Conservation (phyloP, 2,888 invertebrate species). For the Pammene fasciana region DNA sequence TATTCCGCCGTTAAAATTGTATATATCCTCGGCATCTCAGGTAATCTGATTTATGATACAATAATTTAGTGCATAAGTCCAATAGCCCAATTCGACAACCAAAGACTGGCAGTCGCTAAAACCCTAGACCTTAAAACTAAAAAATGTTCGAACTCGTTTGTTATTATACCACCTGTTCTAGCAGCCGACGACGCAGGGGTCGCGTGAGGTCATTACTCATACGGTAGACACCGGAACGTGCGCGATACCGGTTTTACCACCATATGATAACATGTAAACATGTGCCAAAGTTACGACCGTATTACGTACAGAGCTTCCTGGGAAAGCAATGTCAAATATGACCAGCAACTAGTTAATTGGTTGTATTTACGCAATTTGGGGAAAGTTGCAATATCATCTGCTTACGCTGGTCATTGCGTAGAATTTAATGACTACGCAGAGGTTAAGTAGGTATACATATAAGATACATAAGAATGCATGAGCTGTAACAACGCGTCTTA, state of each 20-base stretch:
- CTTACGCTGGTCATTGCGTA: slow-evolving; percentile 38
- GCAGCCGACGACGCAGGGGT: slow-evolving; percentile 56
- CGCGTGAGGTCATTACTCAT: slow-evolving; percentile 72
- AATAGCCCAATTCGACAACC: no score
- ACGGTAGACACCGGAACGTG: slow-evolving; percentile 53
- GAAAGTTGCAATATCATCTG: slow-evolving; percentile 61
- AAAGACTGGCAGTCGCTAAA: neutral
- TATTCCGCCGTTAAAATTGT: no score
- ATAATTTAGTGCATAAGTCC: no score
- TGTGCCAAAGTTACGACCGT: slow-evolving; percentile 52
- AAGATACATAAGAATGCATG: slow-evolving; percentile 25
- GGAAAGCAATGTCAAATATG: slow-evolving; percentile 57
- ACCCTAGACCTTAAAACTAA: slow-evolving; percentile 26
- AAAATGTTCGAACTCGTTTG: slow-evolving; percentile 51
- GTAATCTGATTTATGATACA: no score
- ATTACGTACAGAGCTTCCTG: slow-evolving; percentile 59
- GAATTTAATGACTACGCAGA: slow-evolving; percentile 36
- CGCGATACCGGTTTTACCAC: slow-evolving; percentile 69
- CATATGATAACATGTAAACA: slow-evolving; percentile 67
- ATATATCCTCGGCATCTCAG: no score
- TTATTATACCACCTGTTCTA: slow-evolving; percentile 57
- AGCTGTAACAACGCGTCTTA: slow-evolving; percentile 29
- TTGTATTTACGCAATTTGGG: slow-evolving; percentile 60
- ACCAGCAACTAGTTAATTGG: slow-evolving; percentile 45
- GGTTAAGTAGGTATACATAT: slow-evolving; percentile 30